A percentile compares a stretch with the other conserved stretches of the same genome.
Evolutionary conservation across 2,888 invertebrate species (phyloP).

Genomic region (Oligia latruncula): DNA sequence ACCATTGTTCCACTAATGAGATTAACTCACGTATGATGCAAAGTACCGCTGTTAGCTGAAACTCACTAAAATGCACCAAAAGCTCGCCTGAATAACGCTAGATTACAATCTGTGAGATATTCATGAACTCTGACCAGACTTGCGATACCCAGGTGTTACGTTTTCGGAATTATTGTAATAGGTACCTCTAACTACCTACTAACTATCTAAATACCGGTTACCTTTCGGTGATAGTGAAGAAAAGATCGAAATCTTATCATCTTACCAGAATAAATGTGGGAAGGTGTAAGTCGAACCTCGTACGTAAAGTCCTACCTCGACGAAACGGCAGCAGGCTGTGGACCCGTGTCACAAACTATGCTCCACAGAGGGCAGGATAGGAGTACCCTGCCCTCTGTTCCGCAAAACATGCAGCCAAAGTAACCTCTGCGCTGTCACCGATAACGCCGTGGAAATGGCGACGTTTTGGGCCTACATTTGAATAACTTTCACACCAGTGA

Average conservation of each 20-base stretch:
- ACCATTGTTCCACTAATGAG: conserved; percentile 82
- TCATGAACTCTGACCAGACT: conserved; percentile 48
- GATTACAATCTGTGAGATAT: conserved; percentile 69
- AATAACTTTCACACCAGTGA: neutral
- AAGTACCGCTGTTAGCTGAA: conserved; percentile 75
- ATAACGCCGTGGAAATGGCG: neutral
- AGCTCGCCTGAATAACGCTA: conserved; percentile 74
- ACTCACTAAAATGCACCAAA: conserved; percentile 81
- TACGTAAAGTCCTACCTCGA: neutral
- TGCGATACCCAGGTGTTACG: conserved; percentile 13
- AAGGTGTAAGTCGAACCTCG: neutral
- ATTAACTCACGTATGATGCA: conserved; percentile 81
- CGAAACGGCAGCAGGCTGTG: neutral
- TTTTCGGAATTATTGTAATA: conserved; percentile 19
- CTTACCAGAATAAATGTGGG: neutral
- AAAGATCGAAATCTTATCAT: neutral
- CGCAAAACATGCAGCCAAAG: neutral
- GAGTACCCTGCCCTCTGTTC: neutral
- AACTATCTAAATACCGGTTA: neutral
- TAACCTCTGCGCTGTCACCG: neutral
- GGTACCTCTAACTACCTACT: neutral
- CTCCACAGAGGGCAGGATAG: neutral
- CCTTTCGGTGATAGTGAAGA: neutral
- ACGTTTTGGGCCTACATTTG: neutral
- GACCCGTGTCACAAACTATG: neutral